A percentile compares a stretch with the other conserved stretches of the same genome.
Evolutionary conservation across 2,113 vertebrate genomes (phyloP).

Genomic region (Cephalophus harveyi): DNA sequence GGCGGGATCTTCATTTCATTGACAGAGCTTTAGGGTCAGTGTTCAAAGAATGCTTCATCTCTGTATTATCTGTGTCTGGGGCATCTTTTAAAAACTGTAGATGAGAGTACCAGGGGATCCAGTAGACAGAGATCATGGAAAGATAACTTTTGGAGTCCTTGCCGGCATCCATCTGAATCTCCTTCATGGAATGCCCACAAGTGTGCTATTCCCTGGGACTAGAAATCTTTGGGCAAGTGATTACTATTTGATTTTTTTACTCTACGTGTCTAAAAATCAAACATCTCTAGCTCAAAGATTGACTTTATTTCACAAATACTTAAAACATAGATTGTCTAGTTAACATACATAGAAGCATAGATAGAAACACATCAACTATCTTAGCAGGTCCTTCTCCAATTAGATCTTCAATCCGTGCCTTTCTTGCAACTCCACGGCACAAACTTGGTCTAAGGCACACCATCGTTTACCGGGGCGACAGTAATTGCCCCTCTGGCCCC

Average conservation of each 20-base stretch:
- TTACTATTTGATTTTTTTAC: not conserved
- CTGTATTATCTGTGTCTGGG: not conserved
- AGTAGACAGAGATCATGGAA: not conserved
- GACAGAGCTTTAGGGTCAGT: not conserved
- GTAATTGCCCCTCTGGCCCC: not conserved
- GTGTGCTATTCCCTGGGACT: not conserved
- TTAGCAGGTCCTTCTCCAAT: not conserved
- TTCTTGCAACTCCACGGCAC: not conserved
- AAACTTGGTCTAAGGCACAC: fast-evolving
- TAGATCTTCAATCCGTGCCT: no score
- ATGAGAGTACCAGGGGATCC: not conserved
- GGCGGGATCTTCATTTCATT: not conserved
- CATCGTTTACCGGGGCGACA: fast-evolving
- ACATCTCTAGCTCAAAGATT: not conserved
- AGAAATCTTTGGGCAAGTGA: not conserved
- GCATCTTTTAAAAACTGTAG: not conserved
- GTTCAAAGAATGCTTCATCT: fast-evolving
- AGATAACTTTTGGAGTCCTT: not conserved
- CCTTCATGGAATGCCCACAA: not conserved
- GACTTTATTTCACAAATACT: not conserved
- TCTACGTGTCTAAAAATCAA: not conserved
- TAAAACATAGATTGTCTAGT: not conserved
- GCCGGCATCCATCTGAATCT: not conserved
- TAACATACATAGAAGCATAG: not conserved
- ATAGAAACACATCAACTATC: not conserved